Percentiles rank a stretch among this genome's conserved stretches.
These are phyloP conservation scores for Naso thynnoides DNA, from an alignment of 2,797 vertebrate genomes.

Conservation along the genomic window DNA sequence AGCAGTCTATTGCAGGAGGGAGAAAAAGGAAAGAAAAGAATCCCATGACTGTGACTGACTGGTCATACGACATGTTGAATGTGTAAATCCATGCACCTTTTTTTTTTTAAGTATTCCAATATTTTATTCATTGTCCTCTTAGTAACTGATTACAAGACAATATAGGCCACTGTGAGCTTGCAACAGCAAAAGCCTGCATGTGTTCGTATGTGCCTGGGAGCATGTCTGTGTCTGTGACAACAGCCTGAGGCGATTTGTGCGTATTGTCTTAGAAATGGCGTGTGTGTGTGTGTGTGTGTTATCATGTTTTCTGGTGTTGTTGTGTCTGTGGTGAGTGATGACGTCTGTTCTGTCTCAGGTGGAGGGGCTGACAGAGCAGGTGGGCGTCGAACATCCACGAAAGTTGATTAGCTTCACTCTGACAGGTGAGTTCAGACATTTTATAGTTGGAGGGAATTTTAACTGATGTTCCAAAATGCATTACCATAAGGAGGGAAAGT, in stretches of 20 bases:
- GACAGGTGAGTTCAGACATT: constrained; percentile 84
- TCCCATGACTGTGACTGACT: constrained; percentile 13
- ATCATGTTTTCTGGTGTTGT: constrained; percentile 36
- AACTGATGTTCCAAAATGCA: too few species aligned
- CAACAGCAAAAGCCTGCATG: constrained; percentile 28
- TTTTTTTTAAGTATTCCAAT: neutral
- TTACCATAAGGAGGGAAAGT: neutral
- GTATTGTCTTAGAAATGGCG: constrained; percentile 71
- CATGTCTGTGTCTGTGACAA: constrained; percentile 78
- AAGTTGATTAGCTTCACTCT: constrained; percentile 96
- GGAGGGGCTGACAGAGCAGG: constrained; percentile 90
- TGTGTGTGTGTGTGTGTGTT: constrained; percentile 23
- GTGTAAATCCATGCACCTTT: neutral
- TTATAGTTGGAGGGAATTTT: neutral
- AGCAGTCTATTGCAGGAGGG: neutral
- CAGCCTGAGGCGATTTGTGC: constrained; percentile 76
- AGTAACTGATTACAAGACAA: neutral
- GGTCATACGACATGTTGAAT: neutral
- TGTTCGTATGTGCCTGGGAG: constrained; percentile 68
- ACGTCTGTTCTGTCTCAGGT: constrained; percentile 80
- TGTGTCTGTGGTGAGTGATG: constrained; percentile 33
- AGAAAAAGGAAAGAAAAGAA: constrained; percentile 1
- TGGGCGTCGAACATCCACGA: constrained; percentile 89
- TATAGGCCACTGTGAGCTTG: constrained; percentile 23
- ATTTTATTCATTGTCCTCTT: neutral